Evolutionary conservation across 2,797 vertebrate genomes (phyloP).

Genomic region (Chromis chromis): DNA sequence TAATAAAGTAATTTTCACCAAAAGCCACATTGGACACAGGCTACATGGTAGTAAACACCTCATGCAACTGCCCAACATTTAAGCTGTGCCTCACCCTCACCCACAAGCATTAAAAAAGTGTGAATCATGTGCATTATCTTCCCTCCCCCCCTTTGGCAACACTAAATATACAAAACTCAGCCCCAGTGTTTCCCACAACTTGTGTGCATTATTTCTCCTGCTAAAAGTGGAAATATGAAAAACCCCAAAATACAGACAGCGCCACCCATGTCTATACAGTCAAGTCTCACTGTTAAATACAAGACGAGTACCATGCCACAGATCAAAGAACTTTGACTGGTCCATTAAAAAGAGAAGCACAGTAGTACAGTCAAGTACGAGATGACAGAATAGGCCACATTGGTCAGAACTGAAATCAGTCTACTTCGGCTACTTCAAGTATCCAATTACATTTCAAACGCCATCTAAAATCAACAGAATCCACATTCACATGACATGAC

Average conservation of each 20-base stretch:
- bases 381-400: conserved; percentile 71
- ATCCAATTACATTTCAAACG: conserved; percentile 66
- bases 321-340: conserved; percentile 54
- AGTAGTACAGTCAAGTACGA: conserved; percentile 68
- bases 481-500: conserved; percentile 65
- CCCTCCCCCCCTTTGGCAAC: conserved; percentile 55
- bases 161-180: conserved; percentile 59
- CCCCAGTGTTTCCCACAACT: conserved; percentile 37
- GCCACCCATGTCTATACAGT: conserved; percentile 52
- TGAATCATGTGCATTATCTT: conserved; percentile 34
- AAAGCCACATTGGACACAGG: conserved; percentile 59
- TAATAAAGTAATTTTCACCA: conserved; percentile 55
- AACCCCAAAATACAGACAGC: conserved; percentile 53
- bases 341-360: conserved; percentile 68
- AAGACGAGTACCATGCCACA: conserved; percentile 65
- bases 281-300: conserved; percentile 54
- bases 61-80: conserved; percentile 63
- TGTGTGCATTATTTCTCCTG: conserved; percentile 27
- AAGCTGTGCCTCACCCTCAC: conserved; percentile 40
- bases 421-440: conserved; percentile 65
- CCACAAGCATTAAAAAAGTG: conserved; percentile 57
- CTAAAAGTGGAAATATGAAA: conserved; percentile 56
- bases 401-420: conserved; percentile 66
- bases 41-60: conserved; percentile 57
- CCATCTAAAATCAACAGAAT: conserved; percentile 59